Percentiles rank a stretch among this genome's conserved stretches.
Evolutionary conservation across 2,888 invertebrate species (phyloP).

Genomic region (Phorcus lineatus): DNA sequence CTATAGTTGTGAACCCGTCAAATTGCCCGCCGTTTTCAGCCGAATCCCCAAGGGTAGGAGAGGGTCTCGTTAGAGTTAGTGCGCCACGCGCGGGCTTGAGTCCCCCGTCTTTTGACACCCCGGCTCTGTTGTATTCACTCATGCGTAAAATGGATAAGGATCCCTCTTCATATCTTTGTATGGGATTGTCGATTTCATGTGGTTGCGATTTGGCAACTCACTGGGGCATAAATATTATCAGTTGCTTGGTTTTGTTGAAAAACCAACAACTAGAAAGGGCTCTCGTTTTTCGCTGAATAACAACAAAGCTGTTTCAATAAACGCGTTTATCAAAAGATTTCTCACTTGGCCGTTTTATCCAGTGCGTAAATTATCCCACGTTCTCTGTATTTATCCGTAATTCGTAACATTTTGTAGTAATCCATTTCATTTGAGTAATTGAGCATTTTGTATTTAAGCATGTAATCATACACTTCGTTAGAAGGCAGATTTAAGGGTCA

Average conservation of each 20-base stretch:
- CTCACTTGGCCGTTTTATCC: not conserved
- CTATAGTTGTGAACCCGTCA: not conserved
- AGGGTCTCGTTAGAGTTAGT: not conserved
- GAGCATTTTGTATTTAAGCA: not conserved
- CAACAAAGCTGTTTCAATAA: not conserved
- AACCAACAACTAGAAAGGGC: constrained; percentile 10
- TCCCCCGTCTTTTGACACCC: constrained; percentile 26
- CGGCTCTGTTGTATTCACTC: not conserved
- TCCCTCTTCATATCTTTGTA: not conserved
- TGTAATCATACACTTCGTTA: not conserved
- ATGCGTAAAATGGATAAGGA: constrained; percentile 9
- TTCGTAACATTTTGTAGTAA: not conserved
- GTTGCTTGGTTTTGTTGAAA: constrained; percentile 1
- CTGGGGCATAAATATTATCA: not conserved
- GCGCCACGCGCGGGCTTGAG: constrained; percentile 19
- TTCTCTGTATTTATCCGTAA: not conserved
- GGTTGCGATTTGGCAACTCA: constrained; percentile 10
- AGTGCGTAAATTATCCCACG: not conserved
- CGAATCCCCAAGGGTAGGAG: constrained; percentile 4
- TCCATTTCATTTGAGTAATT: not conserved
- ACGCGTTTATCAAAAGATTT: not conserved
- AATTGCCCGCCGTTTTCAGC: not conserved
- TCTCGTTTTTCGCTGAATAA: not conserved
- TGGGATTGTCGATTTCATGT: constrained; percentile 8
- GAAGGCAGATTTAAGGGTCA: not conserved